Base-by-base conservation (phyloP, 2,797 vertebrate genomes). In the Sphaeramia orbicularis region DNA sequence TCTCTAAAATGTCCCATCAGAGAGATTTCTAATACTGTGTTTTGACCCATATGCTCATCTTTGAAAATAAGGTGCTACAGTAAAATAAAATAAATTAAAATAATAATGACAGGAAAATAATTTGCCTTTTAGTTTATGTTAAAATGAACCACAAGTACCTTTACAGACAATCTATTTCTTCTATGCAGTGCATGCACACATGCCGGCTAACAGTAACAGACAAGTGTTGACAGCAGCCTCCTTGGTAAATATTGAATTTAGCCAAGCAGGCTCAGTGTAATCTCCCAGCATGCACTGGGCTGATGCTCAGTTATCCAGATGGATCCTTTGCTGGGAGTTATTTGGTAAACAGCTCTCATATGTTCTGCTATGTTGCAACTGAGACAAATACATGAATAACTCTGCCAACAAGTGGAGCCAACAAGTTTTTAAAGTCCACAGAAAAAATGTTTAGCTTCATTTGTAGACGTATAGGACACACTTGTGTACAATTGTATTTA, bases 321-420 rank as follows among this genome's bases (percentile, higher is more conserved):
- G 88, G 87, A 78, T 41, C 86, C 83, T 88, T 85, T 83, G 59
- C 80, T 59, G 68, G 21, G 66, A 85, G 83, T 77, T 83, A 86
- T 84, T 87, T 85, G 76, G 82, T 88, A 85, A 89, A 87, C 85
- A 88, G 72, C 73, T 85, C 80, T 92, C 89, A 92, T 90, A 92
- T 92, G 89, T 88, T 91, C 81, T 73, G 79, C 71, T 84, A 81
- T 89, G 86, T 91, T 85, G 66, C 83, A 84, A 79, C 58, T 30
- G 67, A 52, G 74, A 83, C 76, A 82, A 74, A 86, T 43, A 82
- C 79, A 76, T n/a, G 48, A 45, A 56, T 32, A 74, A 61, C 58
- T 63, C 36, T 30, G 71, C 51, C 70, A 74, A 59, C 36, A 44
- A 75, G 53, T 27, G 52, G 51, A 71, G 73, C 60, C 59, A 55